Base-by-base conservation (phyloP, 2,113 vertebrate species). In the Eurypyga helias region DNA sequence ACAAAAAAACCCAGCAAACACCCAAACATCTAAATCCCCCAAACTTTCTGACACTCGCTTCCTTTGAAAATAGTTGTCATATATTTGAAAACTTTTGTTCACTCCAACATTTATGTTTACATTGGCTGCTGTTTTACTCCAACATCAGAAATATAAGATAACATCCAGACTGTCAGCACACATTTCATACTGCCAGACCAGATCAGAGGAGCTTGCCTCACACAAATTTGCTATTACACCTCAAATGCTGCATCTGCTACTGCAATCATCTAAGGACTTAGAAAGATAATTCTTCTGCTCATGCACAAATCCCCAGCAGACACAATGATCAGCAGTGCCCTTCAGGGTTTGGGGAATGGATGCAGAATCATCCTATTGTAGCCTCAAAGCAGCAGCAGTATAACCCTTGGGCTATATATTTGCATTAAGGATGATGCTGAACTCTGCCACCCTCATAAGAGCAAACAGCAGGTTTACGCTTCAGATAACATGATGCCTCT, bases 71-170 rank as follows among this genome's bases (percentile, higher is more conserved):
- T 3, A 66, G 2, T n/a, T n/a, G n/a, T 45, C 7, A 3, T 25
- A 4, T 9, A 7, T 70, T 73, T 85, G 49, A 52, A 87, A 58
- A 18, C 1, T 41, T 86, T n/a, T 26, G 3, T 58, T 86, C 17
- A 13, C 9, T 70, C 8, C 3, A 4, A 1, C n/a, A 2, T 14
- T 62, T 66, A 19, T 33, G 0, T 43, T 61, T 24, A 26, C 8
- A 6, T 5, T 54, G 29, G 26, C 41, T 88, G 18, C 6, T 55
- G 29, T 25, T 69, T 82, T 29, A 31, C 9, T 48, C 14, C 61
- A 79, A 43, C 20, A 13, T 3, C 43, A 24, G 46, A 71, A 69
- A 75, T 11, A 2, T 6, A 51, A 49, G 51, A 41, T 7, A 64
- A 11, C 17, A 57, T 9, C 38, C 65, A 87, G 34, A 9, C 38